Conservation (phyloP, 2,888 invertebrate species). For the Tholera decimalis region DNA sequence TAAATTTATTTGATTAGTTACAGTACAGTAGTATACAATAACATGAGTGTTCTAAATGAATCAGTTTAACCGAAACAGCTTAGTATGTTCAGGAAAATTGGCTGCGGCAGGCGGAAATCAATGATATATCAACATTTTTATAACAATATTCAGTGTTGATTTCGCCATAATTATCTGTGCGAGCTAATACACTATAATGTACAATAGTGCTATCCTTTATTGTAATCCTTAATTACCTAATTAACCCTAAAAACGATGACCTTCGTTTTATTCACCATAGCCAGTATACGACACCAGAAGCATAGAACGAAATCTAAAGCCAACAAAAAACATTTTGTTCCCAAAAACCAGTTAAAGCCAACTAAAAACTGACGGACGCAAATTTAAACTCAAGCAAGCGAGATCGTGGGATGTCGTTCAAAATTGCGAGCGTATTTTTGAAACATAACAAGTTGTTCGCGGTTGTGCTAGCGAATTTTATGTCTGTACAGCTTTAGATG, state of each 20-base stretch:
- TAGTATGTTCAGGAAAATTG: too few species aligned
- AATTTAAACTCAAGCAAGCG: constrained; percentile 30
- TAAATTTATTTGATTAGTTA: too few species aligned
- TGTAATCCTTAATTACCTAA: too few species aligned
- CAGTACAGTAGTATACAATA: too few species aligned
- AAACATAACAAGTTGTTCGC: constrained; percentile 23
- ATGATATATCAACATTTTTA: too few species aligned
- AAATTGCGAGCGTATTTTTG: constrained; percentile 47
- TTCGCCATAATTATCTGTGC: too few species aligned
- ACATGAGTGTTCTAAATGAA: too few species aligned
- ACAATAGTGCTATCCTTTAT: too few species aligned
- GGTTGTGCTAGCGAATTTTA: constrained; percentile 21
- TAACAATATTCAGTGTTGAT: too few species aligned
- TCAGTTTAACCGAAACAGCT: too few species aligned
- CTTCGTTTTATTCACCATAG: background rate
- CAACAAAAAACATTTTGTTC: constrained; percentile 6
- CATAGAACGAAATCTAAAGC: background rate
- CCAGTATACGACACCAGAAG: background rate
- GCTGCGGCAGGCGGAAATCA: too few species aligned
- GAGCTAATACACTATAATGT: too few species aligned
- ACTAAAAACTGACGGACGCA: constrained; percentile 20
- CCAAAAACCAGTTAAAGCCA: constrained; percentile 3
- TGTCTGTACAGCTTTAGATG: constrained; percentile 11
- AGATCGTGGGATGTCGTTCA: constrained; percentile 19
- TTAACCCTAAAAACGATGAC: background rate